Evolutionary conservation across 1,140 invertebrate genomes (phyloP).

Genomic region (Himalopsyche phryganea): DNA sequence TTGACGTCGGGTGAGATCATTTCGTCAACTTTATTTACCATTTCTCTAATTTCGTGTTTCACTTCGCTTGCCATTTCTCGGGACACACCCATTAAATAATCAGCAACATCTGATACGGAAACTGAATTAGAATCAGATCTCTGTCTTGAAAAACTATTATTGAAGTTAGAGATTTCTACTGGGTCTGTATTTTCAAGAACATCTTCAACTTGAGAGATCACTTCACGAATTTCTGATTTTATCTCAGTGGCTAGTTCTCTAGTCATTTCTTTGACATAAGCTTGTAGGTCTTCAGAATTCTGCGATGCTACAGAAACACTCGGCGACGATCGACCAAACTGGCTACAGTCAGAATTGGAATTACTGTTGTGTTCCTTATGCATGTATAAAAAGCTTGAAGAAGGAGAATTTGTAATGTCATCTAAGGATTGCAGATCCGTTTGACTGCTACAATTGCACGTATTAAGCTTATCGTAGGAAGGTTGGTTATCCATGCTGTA

Average conservation of each 20-base stretch:
- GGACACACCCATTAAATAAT: conserved; percentile 72
- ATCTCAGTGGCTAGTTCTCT: conserved; percentile 75
- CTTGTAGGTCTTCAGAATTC: conserved; percentile 63
- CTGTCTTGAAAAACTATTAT: conserved; percentile 42
- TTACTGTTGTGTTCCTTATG: conserved; percentile 43
- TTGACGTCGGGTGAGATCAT: conserved; percentile 58
- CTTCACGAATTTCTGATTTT: conserved; percentile 75
- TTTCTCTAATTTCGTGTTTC: conserved; percentile 70
- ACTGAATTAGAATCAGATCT: conserved; percentile 59
- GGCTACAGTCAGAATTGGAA: conserved; percentile 53
- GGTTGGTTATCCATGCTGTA: conserved; percentile 58
- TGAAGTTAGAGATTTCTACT: conserved; percentile 47
- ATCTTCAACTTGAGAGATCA: conserved; percentile 74
- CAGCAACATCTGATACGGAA: conserved; percentile 67
- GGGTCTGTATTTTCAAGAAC: conserved; percentile 64
- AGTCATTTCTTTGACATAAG: conserved; percentile 71
- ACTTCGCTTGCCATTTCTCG: conserved; percentile 75
- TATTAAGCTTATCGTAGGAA: conserved; percentile 44
- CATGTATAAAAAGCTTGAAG: conserved; percentile 50
- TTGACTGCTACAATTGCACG: conserved; percentile 70
- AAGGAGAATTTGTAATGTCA: conserved; percentile 53
- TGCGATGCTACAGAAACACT: conserved; percentile 54
- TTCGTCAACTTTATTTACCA: conserved; percentile 68
- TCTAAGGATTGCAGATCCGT: conserved; percentile 63
- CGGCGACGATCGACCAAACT: conserved; percentile 60